These are phyloP conservation scores for Rhea americana DNA, from an alignment of 2,113 vertebrate genomes.

Conservation along the genomic window DNA sequence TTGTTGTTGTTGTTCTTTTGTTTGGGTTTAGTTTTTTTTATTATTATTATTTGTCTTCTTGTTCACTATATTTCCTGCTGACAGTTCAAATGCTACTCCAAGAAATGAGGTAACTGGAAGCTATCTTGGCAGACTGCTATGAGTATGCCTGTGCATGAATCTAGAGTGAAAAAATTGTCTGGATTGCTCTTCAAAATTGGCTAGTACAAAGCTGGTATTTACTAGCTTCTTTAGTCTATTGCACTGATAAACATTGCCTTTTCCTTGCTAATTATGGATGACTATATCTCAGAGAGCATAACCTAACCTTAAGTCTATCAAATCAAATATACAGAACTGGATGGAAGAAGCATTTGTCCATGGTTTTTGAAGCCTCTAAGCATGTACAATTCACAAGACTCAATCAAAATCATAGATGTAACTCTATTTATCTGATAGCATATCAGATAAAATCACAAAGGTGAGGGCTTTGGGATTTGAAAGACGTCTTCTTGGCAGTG, in stretches of 20 bases:
- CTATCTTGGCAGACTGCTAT: neutral
- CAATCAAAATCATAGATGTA: neutral
- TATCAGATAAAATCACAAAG: neutral
- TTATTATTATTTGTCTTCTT: neutral
- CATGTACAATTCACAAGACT: neutral
- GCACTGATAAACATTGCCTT: neutral
- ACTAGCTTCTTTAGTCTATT: neutral
- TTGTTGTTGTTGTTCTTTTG: neutral
- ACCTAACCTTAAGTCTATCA: neutral
- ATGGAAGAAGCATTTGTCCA: neutral
- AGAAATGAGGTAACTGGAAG: neutral
- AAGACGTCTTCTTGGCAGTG: neutral
- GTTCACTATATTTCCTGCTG: neutral
- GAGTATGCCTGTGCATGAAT: neutral
- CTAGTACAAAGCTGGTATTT: fast-evolving
- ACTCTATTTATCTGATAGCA: neutral
- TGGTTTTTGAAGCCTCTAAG: neutral
- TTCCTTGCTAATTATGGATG: neutral
- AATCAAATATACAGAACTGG: neutral
- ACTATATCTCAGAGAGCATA: neutral
- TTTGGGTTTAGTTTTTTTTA: neutral
- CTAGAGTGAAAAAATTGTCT: neutral
- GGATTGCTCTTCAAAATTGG: neutral
- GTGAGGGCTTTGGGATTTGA: neutral
- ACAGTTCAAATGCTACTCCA: neutral